phyloP scores from a whole-genome alignment of 1,140 invertebrate genomes.

The Ostrea denselamellosa region DNA sequence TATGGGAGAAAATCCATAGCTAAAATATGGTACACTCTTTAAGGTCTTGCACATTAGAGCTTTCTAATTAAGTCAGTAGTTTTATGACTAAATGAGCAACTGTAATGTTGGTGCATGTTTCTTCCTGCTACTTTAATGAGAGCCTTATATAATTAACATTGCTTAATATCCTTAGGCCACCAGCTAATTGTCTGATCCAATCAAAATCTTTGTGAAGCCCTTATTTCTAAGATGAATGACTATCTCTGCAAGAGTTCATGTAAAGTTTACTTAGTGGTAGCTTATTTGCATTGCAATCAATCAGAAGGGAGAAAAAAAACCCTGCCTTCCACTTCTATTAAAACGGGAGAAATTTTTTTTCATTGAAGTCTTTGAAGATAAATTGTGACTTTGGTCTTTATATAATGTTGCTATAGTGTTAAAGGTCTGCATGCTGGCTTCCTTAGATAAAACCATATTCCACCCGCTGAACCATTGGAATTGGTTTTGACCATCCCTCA shows the following conservation, averaged over 20 bases:
- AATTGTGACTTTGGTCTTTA: too few species aligned
- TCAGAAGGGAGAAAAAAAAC: not conserved
- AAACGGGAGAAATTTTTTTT: too few species aligned
- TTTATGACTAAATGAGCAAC: not conserved
- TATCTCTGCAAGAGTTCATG: constrained; percentile 16
- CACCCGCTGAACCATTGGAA: too few species aligned
- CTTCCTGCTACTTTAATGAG: not conserved
- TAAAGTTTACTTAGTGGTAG: not conserved
- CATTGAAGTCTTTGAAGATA: too few species aligned
- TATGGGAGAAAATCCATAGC: not conserved
- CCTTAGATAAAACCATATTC: too few species aligned
- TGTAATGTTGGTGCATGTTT: not conserved
- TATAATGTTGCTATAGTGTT: too few species aligned
- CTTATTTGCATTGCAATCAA: constrained; percentile 5
- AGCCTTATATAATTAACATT: constrained; percentile 7
- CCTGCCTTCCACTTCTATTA: too few species aligned
- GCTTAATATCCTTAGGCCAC: constrained; percentile 19
- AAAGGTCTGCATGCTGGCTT: too few species aligned
- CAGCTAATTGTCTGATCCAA: constrained; percentile 8
- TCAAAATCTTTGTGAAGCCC: not conserved
- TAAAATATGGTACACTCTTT: constrained; percentile 1
- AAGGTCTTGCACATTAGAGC: constrained; percentile 11
- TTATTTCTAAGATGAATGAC: constrained; percentile 20
- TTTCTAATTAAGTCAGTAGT: not conserved
- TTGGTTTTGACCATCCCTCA: too few species aligned